Conservation (phyloP, 92 coral and sea anemone species). For the Epizoanthus ramosus region DNA sequence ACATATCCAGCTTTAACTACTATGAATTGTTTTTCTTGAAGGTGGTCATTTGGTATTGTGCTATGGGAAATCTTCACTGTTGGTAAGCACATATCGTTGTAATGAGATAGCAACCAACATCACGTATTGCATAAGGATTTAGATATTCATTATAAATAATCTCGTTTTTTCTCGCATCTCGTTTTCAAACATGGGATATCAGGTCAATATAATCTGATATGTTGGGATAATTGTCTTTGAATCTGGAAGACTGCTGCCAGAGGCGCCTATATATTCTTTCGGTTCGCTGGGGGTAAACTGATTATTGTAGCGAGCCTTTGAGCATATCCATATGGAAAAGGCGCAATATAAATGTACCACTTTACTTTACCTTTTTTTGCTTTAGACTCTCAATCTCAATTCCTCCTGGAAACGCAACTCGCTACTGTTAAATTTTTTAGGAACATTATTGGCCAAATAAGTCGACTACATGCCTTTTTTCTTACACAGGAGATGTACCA, state of each 20-base stretch:
- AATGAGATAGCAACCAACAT: not conserved
- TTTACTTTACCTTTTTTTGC: too few species aligned
- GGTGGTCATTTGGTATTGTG: slow-evolving; percentile 32
- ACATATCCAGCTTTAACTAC: too few species aligned
- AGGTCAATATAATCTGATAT: too few species aligned
- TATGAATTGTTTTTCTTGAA: not conserved
- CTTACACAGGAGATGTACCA: slow-evolving; percentile 27
- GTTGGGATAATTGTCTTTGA: too few species aligned
- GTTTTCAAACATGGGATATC: too few species aligned
- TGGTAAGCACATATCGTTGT: slow-evolving; percentile 1
- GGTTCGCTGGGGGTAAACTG: too few species aligned
- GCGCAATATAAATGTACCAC: too few species aligned
- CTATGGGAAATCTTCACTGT: slow-evolving; percentile 39
- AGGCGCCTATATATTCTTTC: too few species aligned
- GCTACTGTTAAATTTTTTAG: not conserved
- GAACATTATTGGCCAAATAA: not conserved
- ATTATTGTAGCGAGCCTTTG: too few species aligned
- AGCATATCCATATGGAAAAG: too few species aligned
- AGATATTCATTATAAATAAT: not conserved
- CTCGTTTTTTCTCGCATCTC: too few species aligned
- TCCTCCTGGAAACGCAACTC: not conserved
- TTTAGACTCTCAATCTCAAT: not conserved
- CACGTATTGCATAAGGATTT: not conserved
- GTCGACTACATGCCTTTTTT: not conserved
- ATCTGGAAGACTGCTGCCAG: too few species aligned